phyloP scores from a whole-genome alignment of 2,888 invertebrate species.

The Bombylius major region DNA sequence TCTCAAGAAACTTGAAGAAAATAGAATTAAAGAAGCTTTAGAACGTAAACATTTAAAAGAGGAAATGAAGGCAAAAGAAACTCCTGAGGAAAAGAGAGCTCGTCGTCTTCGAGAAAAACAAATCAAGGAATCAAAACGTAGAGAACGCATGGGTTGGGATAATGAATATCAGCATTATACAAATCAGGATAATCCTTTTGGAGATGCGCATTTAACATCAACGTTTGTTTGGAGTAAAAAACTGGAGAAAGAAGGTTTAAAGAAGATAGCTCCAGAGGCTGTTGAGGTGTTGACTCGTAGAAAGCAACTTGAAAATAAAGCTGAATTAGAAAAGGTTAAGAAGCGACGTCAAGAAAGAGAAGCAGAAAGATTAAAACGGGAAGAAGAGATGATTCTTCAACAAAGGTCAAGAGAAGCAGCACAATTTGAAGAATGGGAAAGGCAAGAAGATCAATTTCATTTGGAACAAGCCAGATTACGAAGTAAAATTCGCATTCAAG shows the following conservation, averaged over 20 bases:
- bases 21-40: conserved; percentile 50
- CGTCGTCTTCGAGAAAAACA: conserved; percentile 83
- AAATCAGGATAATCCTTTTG: conserved; percentile 97
- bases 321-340: conserved; percentile 90
- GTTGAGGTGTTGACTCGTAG: conserved; percentile 69
- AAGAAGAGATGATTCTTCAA: conserved; percentile 69
- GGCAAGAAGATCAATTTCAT: conserved; percentile 96
- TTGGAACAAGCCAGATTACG: conserved; percentile 88
- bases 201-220: conserved; percentile 87
- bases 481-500: conserved; percentile 90
- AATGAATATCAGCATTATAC: conserved; percentile 94
- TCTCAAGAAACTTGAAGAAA: conserved; percentile 58
- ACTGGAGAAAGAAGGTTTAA: conserved; percentile 81
- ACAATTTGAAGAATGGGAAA: conserved; percentile 85
- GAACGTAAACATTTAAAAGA: conserved; percentile 60
- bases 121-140: conserved; percentile 73
- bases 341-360: conserved; percentile 81
- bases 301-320: conserved; percentile 82
- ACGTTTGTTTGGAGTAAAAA: conserved; percentile 98
- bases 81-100: conserved; percentile 83
- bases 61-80: conserved; percentile 74
- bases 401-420: conserved; percentile 84
- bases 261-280: conserved; percentile 62
- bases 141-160: conserved; percentile 95
- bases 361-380: conserved; percentile 66